Percentiles rank a stretch among this genome's conserved stretches.
phyloP scores from a whole-genome alignment of 1,140 invertebrate genomes.

The Linepithema humile region DNA sequence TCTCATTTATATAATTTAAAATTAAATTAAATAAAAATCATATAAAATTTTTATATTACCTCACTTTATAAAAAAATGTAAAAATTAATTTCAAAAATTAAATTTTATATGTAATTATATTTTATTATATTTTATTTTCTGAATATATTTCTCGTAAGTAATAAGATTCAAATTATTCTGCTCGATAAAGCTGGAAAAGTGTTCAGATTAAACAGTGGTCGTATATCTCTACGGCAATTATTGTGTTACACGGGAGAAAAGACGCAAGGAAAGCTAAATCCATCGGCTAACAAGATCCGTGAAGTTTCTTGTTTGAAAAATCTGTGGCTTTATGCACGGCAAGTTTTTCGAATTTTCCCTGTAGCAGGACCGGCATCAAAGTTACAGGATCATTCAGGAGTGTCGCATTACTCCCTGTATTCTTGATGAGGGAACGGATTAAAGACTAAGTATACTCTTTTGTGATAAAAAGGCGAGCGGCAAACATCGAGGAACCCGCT shows the following conservation, averaged over 20 bases:
- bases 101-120: background rate
- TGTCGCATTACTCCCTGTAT: constrained; percentile 21
- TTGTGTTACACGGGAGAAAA: background rate
- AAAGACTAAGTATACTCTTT: constrained; percentile 4
- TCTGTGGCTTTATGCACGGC: background rate
- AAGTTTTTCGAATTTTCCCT: constrained; percentile 22
- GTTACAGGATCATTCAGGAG: constrained; percentile 31
- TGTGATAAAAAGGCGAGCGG: constrained; percentile 16
- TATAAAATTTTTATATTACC: no score
- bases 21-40: constrained; percentile 1
- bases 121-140: no score
- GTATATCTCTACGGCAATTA: background rate
- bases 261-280: background rate
- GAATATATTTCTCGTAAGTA: no score
- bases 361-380: constrained; percentile 26
- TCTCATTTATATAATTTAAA: no score
- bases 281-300: background rate
- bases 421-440: constrained; percentile 20
- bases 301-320: constrained; percentile 24
- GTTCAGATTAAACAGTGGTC: background rate
- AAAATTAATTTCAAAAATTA: background rate
- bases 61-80: background rate
- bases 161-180: no score
- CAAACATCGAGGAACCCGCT: background rate
- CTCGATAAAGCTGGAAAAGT: background rate